Evolutionary conservation across 30 jellyfish, hydroid and myxozoan genomes (phyloP).

Genomic region (Aurelia sp.): DNA sequence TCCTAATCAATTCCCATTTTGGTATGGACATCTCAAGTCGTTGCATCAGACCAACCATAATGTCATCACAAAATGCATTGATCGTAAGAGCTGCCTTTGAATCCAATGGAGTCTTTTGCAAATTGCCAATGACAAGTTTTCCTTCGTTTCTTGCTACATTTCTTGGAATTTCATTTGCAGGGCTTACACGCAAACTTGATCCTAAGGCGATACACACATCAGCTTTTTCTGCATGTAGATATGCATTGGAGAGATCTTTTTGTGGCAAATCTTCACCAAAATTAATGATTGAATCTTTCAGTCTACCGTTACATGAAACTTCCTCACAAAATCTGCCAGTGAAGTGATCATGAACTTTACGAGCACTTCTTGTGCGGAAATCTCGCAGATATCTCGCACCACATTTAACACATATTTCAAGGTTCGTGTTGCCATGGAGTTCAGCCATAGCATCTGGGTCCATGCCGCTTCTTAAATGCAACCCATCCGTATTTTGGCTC

Average conservation of each 20-base stretch:
- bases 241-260: slow-evolving; percentile 57
- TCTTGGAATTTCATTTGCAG: slow-evolving; percentile 89
- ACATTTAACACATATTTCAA: slow-evolving; percentile 80
- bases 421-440: slow-evolving; percentile 93
- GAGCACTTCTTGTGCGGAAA: slow-evolving; percentile 78
- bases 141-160: slow-evolving; percentile 51
- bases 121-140: slow-evolving; percentile 74
- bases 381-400: slow-evolving; percentile 82
- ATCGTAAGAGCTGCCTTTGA: slow-evolving; percentile 47
- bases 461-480: slow-evolving; percentile 94
- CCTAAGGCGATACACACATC: slow-evolving; percentile 89
- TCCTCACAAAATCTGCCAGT: slow-evolving; percentile 86
- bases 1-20: slow-evolving; percentile 78
- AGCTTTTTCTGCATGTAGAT: slow-evolving; percentile 74
- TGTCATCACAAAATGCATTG: slow-evolving; percentile 91
- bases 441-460: slow-evolving; percentile 69
- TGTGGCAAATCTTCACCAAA: slow-evolving; percentile 88
- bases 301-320: slow-evolving; percentile 67
- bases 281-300: slow-evolving; percentile 81
- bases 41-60: slow-evolving; percentile 73
- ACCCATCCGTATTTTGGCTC: slow-evolving; percentile 91
- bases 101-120: slow-evolving; percentile 86
- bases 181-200: slow-evolving; percentile 88
- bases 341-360: slow-evolving; percentile 75
- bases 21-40: slow-evolving; percentile 70